A percentile compares a stretch with the other conserved stretches of the same genome.
Evolutionary conservation across 2,888 invertebrate species (phyloP).

Genomic region (Lathronympha strigana): DNA sequence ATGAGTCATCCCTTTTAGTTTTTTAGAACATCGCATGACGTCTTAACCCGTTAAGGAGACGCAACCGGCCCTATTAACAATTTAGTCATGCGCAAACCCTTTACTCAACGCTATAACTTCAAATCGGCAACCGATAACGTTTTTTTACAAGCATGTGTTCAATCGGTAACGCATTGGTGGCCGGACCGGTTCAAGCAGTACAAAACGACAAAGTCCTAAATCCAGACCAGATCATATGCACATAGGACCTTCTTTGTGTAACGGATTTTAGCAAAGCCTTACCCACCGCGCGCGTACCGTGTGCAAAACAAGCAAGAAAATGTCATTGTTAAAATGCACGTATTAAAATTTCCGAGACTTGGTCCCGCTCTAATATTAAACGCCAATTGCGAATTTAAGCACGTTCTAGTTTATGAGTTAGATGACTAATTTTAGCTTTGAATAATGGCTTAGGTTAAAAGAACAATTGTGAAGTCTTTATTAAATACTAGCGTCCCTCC

Average conservation of each 20-base stretch:
- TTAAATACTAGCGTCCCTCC: too few species aligned
- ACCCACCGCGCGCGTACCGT: conserved; percentile 64
- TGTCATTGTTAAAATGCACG: conserved; percentile 21
- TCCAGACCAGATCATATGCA: neutral
- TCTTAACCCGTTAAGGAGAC: neutral
- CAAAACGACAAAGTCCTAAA: neutral
- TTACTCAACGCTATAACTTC: conserved; percentile 31
- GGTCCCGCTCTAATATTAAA: conserved; percentile 3
- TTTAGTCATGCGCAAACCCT: conserved; percentile 9
- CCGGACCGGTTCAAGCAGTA: conserved; percentile 28
- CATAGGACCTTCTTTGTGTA: conserved; percentile 13
- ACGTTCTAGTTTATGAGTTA: neutral
- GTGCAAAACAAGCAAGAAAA: conserved; percentile 46
- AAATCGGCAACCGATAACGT: conserved; percentile 32
- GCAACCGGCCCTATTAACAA: neutral
- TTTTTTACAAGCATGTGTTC: conserved; percentile 40
- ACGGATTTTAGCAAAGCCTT: conserved; percentile 38
- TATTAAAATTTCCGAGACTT: conserved; percentile 23
- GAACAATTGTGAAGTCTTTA: too few species aligned
- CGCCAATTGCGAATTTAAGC: neutral
- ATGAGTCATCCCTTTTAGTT: too few species aligned
- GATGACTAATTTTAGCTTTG: neutral
- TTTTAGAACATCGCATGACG: neutral
- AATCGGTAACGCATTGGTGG: conserved; percentile 37
- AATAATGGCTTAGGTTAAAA: too few species aligned